phyloP scores from a whole-genome alignment of 2,113 vertebrate genomes.

The Calyptomena viridis region DNA sequence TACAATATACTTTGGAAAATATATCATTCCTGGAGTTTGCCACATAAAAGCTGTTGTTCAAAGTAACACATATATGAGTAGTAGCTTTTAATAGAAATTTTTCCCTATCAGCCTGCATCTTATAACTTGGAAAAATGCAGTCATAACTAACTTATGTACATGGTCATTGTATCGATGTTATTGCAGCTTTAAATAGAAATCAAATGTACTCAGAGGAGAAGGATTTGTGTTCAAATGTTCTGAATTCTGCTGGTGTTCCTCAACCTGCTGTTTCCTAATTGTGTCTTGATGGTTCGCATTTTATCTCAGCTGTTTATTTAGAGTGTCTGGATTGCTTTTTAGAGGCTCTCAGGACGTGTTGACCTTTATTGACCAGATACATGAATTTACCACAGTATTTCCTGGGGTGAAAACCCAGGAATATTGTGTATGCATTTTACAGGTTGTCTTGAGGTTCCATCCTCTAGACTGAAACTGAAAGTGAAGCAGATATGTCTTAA shows the following conservation, averaged over 20 bases:
- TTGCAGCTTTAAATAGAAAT: not conserved
- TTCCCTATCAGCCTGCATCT: not conserved
- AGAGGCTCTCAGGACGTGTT: slow-evolving; percentile 8
- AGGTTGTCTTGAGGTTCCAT: not conserved
- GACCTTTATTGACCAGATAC: slow-evolving; percentile 33
- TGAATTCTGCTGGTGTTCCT: not conserved
- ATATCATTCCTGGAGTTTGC: not conserved
- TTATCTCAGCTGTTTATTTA: slow-evolving; percentile 42
- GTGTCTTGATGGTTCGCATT: slow-evolving; percentile 11
- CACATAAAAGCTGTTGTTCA: not conserved
- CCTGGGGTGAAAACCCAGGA: not conserved
- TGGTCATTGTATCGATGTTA: not conserved
- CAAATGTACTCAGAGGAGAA: not conserved
- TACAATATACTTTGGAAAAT: not conserved
- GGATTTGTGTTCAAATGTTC: not conserved
- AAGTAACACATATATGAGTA: not conserved
- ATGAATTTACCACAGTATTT: not conserved
- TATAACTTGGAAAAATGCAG: not conserved
- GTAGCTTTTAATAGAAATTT: not conserved
- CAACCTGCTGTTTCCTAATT: slow-evolving; percentile 30
- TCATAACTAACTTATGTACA: not conserved
- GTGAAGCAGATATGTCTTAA: not conserved
- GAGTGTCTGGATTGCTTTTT: not conserved
- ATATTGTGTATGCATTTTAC: not conserved
- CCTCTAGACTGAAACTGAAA: not conserved